Base-by-base conservation (phyloP, 2,113 vertebrate species). In the Nicator chloris region DNA sequence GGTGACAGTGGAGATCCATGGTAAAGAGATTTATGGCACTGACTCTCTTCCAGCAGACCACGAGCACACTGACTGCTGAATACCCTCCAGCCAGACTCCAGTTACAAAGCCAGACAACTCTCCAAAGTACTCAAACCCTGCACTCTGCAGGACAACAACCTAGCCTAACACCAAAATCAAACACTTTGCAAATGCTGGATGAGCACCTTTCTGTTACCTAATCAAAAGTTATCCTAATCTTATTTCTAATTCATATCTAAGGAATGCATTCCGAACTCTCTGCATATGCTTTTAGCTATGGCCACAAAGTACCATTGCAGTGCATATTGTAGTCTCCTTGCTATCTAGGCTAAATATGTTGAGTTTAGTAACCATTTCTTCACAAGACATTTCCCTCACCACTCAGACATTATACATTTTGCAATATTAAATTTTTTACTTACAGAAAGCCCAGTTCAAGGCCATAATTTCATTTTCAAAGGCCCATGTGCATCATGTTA, bases 161-260 rank as follows among this genome's bases (percentile, higher is more conserved):
- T n/a, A 86, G 35, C 40, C 83, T 68, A 70, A 71, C 40, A 69
- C 31, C 44, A 90, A 92, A 92, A 78, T 86, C 76, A 89, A 86
- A 84, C 0, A 17, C 39, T 87, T 82, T 72, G 11, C 40, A 91
- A 95, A 40, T 24, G 37, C 49, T 86, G 79, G 80, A 88, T 75
- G n/a, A 35, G 53, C 79, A 85, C 37, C 60, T 27, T 82, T 68
- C 89, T 81, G 49, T 81, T 92, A 94, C 76, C 94, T 96, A 88
- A 92, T 92, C 82, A 81, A 83, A 94, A 92, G 77, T 93, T 76
- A 94, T 75, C 69, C 80, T 83, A 68, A 86, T 90, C 88, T 90
- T 71, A 61, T 92, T 96, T 96, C 83, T 68, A 93, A 94, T 95
- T 90, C 79, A 39, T 94, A 94, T 95, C 93, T 93, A 83, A 96